Evolutionary conservation across 2,113 vertebrate genomes (phyloP).

Genomic region (Chaetura pelagica): DNA sequence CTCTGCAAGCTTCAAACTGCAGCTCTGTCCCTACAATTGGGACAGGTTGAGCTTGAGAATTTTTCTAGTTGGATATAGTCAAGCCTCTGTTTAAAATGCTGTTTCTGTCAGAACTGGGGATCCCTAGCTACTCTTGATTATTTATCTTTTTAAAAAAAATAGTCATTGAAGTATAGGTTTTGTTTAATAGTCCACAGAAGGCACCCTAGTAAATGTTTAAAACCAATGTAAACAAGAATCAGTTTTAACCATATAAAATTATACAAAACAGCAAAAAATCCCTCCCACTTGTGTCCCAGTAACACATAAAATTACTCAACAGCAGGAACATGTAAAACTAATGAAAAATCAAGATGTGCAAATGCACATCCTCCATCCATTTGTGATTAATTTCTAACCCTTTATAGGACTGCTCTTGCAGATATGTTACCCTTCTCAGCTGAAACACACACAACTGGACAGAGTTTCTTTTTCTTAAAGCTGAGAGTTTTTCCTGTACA

Average conservation of each 20-base stretch:
- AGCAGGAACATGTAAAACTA: background rate
- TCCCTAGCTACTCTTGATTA: background rate
- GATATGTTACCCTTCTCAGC: no score
- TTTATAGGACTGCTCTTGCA: background rate
- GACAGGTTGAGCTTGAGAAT: background rate
- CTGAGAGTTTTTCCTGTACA: background rate
- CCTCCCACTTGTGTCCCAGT: background rate
- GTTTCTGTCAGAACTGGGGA: background rate
- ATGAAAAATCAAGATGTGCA: background rate
- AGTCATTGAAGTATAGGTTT: background rate
- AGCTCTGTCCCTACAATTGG: background rate
- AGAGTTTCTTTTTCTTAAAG: background rate
- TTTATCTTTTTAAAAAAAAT: background rate
- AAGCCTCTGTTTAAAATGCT: background rate
- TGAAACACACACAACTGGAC: background rate
- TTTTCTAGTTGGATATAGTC: background rate
- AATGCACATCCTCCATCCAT: background rate
- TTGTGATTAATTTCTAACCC: background rate
- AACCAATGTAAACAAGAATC: conserved; percentile 1
- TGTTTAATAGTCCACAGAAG: background rate
- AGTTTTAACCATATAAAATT: background rate
- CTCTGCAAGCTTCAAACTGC: background rate
- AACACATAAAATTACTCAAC: background rate
- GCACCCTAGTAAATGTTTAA: background rate
- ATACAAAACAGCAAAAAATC: background rate